phyloP scores from a whole-genome alignment of 2,888 invertebrate genomes.

The Drosophila paracracens region DNA sequence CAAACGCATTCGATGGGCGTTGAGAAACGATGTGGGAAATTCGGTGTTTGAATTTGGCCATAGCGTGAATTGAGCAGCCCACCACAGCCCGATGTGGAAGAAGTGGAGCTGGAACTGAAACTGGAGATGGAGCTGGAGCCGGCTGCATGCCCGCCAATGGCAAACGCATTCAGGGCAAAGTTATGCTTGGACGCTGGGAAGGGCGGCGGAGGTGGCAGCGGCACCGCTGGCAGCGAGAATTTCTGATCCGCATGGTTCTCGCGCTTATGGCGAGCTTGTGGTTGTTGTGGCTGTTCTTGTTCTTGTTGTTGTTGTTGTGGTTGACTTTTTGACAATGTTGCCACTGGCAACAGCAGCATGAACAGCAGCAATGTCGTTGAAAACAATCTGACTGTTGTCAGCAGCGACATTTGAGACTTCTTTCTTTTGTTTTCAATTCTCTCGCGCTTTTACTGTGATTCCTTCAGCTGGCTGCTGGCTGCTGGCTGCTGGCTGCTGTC shows the following conservation, averaged over 20 bases:
- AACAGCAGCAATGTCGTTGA: slow-evolving; percentile 66
- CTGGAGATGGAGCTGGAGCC: slow-evolving; percentile 10
- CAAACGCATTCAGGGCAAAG: slow-evolving; percentile 73
- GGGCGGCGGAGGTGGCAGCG: slow-evolving; percentile 80
- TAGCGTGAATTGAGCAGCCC: slow-evolving; percentile 88
- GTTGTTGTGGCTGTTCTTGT: slow-evolving; percentile 18
- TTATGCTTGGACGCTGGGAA: slow-evolving; percentile 70
- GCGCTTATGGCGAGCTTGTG: slow-evolving; percentile 41
- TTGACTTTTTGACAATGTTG: slow-evolving; percentile 44
- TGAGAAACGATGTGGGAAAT: slow-evolving; percentile 92
- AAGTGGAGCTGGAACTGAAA: slow-evolving; percentile 10
- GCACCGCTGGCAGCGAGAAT: slow-evolving; percentile 77
- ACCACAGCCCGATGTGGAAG: slow-evolving; percentile 86
- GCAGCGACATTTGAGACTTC: slow-evolving; percentile 72
- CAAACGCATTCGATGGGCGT: slow-evolving; percentile 94
- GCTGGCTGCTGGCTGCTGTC: slow-evolving; percentile 15
- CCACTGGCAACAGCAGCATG: slow-evolving; percentile 44
- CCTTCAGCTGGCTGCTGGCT: slow-evolving; percentile 16
- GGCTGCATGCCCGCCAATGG: slow-evolving; percentile 43
- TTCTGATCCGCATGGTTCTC: slow-evolving; percentile 66
- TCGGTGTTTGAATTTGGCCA: slow-evolving; percentile 92
- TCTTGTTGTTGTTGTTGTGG: slow-evolving; percentile 25
- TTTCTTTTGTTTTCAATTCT: slow-evolving; percentile 44
- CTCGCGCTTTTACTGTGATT: slow-evolving; percentile 15
- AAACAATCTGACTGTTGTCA: slow-evolving; percentile 57